Conservation (phyloP, 2,888 invertebrate species). For the Ditylenchus weischeri region DNA sequence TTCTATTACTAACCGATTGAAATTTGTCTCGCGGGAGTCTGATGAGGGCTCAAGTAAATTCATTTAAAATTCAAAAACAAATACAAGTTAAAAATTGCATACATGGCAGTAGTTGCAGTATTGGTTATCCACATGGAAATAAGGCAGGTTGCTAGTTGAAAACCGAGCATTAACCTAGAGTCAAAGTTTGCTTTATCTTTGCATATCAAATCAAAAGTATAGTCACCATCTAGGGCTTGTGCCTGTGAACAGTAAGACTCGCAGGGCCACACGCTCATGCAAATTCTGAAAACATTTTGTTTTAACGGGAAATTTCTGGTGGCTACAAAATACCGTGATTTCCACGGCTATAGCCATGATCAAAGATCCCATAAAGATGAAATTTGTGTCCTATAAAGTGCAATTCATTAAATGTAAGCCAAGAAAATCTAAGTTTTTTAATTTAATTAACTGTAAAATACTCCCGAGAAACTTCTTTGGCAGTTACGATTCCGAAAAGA, state of each 20-base stretch:
- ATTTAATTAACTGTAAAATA: slow-evolving; percentile 20
- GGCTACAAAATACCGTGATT: slow-evolving; percentile 43
- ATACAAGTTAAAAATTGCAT: not conserved
- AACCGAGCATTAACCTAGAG: slow-evolving; percentile 52
- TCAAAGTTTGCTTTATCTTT: slow-evolving; percentile 6
- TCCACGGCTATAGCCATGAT: slow-evolving; percentile 61
- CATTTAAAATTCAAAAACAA: no score
- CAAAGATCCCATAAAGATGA: slow-evolving; percentile 61
- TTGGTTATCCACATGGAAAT: slow-evolving; percentile 54
- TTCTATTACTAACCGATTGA: no score
- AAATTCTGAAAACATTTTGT: slow-evolving; percentile 38
- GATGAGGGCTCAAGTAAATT: no score
- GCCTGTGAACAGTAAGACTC: slow-evolving; percentile 59
- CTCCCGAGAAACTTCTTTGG: slow-evolving; percentile 23
- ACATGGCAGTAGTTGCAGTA: slow-evolving; percentile 15
- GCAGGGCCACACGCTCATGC: slow-evolving; percentile 60
- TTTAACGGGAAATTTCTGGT: no score
- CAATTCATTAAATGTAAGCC: not conserved
- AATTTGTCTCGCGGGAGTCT: no score
- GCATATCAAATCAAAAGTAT: not conserved
- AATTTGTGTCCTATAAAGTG: slow-evolving; percentile 47
- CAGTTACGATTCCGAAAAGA: slow-evolving; percentile 27
- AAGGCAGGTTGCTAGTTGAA: slow-evolving; percentile 52
- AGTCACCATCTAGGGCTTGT: slow-evolving; percentile 44
- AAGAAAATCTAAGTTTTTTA: not conserved